Base-by-base conservation (phyloP, 2,888 invertebrate species). In the Sminthurides aquaticus region DNA sequence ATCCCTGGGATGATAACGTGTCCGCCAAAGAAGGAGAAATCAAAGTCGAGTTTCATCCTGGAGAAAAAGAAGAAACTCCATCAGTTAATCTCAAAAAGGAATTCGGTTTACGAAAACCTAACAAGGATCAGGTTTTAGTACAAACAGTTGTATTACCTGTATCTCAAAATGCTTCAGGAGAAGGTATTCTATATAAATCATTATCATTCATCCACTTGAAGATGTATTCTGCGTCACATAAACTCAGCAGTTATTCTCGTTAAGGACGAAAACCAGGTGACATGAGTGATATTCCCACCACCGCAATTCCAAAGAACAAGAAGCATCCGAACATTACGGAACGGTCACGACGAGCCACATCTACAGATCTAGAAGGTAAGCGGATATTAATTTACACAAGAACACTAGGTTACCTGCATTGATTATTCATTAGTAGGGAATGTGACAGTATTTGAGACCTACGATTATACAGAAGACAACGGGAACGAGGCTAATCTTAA, bases 1-100 rank as follows among this genome's bases (percentile, higher is more conserved):
- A 72, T 48, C 71, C 72, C 1, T 72, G 72, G 73, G 71, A 74
- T 29, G 72, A 73, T 49, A 69, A 73, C 27, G 69, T 69, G 15
- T 72, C 74, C 1, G 73, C 74, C 18, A 70, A 67, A 56, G 69
- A 67, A 3, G 74, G 74, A 5, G 72, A 74, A 59, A 66, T 61
- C 54, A 61, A 61, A 43, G 61, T 61, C 8, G 61, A 61, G 24
- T 61, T 61, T 25, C 61, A 61, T 54, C 49, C 61, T 27, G 61
- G 61, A 8, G 61, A 61, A 54, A 61, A 61, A 18, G 61, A 61
- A 15, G 54, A 52, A 54, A 25, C 25, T 20, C 28, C 61, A n/a
- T 3, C 49, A 54, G 22, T 8, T 22, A 22, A 18, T 25, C 58
- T 34, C 58, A 60, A 60, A 25, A 60, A 61, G 24, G 61, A 54